phyloP scores from a whole-genome alignment of 2,797 vertebrate species.

The Decapterus maruadsi region DNA sequence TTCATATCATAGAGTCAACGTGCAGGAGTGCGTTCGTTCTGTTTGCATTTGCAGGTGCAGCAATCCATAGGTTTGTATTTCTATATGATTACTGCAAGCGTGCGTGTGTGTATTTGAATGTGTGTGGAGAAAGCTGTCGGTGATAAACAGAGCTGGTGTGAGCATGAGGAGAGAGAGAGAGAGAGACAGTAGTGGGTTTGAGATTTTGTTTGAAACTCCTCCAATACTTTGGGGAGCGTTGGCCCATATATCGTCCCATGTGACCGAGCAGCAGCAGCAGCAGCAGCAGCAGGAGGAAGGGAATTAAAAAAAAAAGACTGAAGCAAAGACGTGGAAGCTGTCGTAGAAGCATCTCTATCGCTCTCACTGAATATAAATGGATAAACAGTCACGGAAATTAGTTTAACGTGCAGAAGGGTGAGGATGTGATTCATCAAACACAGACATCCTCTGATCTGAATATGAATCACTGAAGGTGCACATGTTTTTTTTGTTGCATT shows the following conservation, averaged over 20 bases:
- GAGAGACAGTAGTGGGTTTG: constrained; percentile 49
- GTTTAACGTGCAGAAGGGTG: constrained; percentile 44
- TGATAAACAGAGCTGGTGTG: constrained; percentile 59
- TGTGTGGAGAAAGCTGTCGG: constrained; percentile 57
- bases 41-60: constrained; percentile 51
- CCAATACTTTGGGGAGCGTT: constrained; percentile 80
- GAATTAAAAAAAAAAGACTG: constrained; percentile 42
- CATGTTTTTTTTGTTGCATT: not conserved
- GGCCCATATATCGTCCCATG: constrained; percentile 79
- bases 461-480: constrained; percentile 12
- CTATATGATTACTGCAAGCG: constrained; percentile 37
- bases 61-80: constrained; percentile 53
- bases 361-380: constrained; percentile 76
- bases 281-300: not conserved
- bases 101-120: constrained; percentile 34
- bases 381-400: constrained; percentile 64
- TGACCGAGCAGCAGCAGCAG: constrained; percentile 70
- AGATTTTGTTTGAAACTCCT: constrained; percentile 79
- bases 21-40: constrained; percentile 24
- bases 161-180: constrained; percentile 28
- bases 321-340: constrained; percentile 59
- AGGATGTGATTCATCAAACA: constrained; percentile 11
- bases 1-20: not conserved
- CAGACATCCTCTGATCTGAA: constrained; percentile 8
- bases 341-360: constrained; percentile 63